Percentiles rank a stretch among this genome's conserved stretches.
Evolutionary conservation across 2,888 invertebrate species (phyloP).

Genomic region (Eurytoma adleriae): DNA sequence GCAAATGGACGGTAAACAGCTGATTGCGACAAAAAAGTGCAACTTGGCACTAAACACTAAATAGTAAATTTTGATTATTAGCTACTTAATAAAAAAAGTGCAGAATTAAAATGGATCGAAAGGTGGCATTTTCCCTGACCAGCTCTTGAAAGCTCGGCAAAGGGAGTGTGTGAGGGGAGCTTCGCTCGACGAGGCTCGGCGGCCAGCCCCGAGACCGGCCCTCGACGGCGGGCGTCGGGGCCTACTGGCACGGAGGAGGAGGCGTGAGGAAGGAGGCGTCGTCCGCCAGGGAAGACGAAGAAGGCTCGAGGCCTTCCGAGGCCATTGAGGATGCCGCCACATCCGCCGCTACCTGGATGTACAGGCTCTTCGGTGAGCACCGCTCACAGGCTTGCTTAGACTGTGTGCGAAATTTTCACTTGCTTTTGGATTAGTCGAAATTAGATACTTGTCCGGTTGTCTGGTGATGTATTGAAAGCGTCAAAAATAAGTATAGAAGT

Average conservation of each 20-base stretch:
- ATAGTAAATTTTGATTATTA: not conserved
- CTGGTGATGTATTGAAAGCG: not conserved
- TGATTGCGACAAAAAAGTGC: not conserved
- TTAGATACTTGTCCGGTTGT: too few species aligned
- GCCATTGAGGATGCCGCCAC: conserved; percentile 66
- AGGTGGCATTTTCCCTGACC: not conserved
- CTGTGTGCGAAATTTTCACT: not conserved
- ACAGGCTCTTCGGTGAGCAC: conserved; percentile 68
- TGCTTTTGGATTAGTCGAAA: too few species aligned
- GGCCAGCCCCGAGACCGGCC: not conserved
- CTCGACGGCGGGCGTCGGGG: conserved; percentile 32
- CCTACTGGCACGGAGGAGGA: not conserved
- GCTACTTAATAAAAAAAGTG: not conserved
- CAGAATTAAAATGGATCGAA: not conserved
- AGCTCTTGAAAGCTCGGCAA: too few species aligned
- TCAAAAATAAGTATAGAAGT: too few species aligned
- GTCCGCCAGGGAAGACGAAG: conserved; percentile 39
- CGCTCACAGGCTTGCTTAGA: not conserved
- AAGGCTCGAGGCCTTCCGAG: conserved; percentile 65
- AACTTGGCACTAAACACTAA: not conserved
- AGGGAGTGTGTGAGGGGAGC: too few species aligned
- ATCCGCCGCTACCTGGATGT: conserved; percentile 69
- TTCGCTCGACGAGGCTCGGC: too few species aligned
- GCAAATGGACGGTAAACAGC: not conserved
- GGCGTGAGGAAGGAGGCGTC: conserved; percentile 14